These are phyloP conservation scores for Mallotus villosus DNA, from an alignment of 2,797 vertebrate genomes.

Conservation along the genomic window DNA sequence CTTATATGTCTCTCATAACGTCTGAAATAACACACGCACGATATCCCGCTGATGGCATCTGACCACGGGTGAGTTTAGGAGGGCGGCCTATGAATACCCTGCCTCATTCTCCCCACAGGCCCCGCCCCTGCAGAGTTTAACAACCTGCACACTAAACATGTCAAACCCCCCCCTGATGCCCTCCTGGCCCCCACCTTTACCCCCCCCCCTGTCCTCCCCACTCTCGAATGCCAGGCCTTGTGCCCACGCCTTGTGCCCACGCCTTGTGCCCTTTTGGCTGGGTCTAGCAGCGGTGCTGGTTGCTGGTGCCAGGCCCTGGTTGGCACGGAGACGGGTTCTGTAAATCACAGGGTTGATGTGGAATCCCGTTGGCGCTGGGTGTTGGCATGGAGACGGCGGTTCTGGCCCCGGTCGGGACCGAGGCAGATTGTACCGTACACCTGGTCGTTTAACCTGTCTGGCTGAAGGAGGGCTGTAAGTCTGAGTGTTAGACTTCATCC, in stretches of 20 bases:
- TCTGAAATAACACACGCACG: background rate
- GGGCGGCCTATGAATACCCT: conserved; percentile 4
- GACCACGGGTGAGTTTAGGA: background rate
- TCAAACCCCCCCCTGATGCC: too few species aligned
- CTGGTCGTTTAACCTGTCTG: too few species aligned
- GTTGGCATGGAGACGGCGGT: conserved; percentile 23
- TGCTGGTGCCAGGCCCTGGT: background rate
- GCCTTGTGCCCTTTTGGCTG: background rate
- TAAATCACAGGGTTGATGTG: conserved; percentile 32
- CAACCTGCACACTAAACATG: background rate
- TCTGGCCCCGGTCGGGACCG: conserved; percentile 21
- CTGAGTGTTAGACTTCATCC: too few species aligned
- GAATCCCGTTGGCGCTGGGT: conserved; percentile 38
- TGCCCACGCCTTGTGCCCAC: too few species aligned
- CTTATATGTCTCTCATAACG: background rate
- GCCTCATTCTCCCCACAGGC: conserved; percentile 1
- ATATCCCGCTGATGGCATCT: conserved; percentile 19
- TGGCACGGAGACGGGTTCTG: background rate
- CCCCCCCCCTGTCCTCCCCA: conserved; percentile 6
- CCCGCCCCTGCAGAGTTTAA: conserved; percentile 9
- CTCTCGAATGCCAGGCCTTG: background rate
- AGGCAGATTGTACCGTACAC: conserved; percentile 8
- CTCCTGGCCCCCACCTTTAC: conserved; percentile 8
- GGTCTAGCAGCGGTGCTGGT: too few species aligned
- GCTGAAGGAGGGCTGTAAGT: too few species aligned